Evolutionary conservation across 2,113 vertebrate species (phyloP).

Genomic region (Equus przewalskii): DNA sequence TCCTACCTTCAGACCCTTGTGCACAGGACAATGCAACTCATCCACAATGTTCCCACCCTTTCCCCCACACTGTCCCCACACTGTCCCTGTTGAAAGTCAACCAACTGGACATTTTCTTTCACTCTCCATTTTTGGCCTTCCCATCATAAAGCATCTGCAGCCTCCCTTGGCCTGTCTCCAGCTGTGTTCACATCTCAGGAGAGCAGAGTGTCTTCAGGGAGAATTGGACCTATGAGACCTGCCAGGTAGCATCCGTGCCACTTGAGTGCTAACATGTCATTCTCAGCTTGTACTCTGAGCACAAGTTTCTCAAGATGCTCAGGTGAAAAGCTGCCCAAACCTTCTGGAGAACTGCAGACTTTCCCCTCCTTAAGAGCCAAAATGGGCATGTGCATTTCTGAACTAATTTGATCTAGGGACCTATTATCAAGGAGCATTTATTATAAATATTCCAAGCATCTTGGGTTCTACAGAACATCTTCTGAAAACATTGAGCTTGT

Average conservation of each 20-base stretch:
- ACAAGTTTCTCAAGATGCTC: neutral
- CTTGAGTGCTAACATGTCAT: too few relatives aligned
- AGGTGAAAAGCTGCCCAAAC: neutral
- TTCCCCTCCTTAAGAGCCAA: neutral
- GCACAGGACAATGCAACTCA: too few relatives aligned
- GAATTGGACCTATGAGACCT: neutral
- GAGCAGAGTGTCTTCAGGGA: neutral
- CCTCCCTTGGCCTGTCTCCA: neutral
- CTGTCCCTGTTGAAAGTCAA: neutral
- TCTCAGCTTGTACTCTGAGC: neutral
- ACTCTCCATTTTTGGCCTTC: neutral
- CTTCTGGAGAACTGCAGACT: neutral
- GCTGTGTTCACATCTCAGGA: neutral
- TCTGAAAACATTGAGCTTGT: neutral
- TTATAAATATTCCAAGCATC: neutral
- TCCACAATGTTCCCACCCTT: too few relatives aligned
- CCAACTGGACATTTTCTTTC: neutral
- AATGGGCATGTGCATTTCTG: neutral
- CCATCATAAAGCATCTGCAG: too few relatives aligned
- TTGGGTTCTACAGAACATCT: neutral
- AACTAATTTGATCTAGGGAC: neutral
- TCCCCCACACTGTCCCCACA: too few relatives aligned
- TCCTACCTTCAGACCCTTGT: too few relatives aligned
- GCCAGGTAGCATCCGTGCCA: neutral
- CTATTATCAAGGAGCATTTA: neutral